Conservation (phyloP, 2,888 invertebrate species). For the Cheilosia variabilis region DNA sequence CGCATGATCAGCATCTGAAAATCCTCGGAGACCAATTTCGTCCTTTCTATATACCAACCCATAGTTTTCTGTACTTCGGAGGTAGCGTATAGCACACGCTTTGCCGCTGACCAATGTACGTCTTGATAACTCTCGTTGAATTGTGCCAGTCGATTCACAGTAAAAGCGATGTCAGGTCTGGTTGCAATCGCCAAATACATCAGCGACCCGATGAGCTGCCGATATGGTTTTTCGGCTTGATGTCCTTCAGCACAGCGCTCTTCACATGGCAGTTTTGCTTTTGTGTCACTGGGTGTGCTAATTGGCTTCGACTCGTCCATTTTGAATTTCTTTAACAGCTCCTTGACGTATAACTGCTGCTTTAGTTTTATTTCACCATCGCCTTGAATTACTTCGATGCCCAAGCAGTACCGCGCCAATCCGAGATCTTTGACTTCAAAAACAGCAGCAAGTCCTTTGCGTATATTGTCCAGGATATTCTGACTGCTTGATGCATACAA, state of each 20-base stretch:
- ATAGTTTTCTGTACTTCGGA: slow-evolving; percentile 15
- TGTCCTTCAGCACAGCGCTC: not conserved
- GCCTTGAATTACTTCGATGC: slow-evolving; percentile 34
- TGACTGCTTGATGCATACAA: too few species aligned
- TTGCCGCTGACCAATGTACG: too few species aligned
- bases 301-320: too few species aligned
- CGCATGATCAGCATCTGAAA: slow-evolving; percentile 29
- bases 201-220: slow-evolving; percentile 35
- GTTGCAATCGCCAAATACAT: slow-evolving; percentile 39
- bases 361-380: slow-evolving; percentile 26
- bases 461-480: slow-evolving; percentile 14
- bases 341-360: slow-evolving; percentile 33
- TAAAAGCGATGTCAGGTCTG: slow-evolving; percentile 16
- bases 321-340: not conserved
- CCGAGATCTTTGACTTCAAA: slow-evolving; percentile 47
- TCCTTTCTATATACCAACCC: not conserved
- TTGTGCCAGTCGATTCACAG: slow-evolving; percentile 18
- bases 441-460: slow-evolving; percentile 6
- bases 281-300: too few species aligned
- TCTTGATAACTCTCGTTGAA: not conserved
- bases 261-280: not conserved
- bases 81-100: too few species aligned
- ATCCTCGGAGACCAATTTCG: slow-evolving; percentile 21
- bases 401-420: slow-evolving; percentile 26
- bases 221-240: slow-evolving; percentile 19